Conservation (phyloP, 2,113 vertebrate species). For the Chitala chitala region DNA sequence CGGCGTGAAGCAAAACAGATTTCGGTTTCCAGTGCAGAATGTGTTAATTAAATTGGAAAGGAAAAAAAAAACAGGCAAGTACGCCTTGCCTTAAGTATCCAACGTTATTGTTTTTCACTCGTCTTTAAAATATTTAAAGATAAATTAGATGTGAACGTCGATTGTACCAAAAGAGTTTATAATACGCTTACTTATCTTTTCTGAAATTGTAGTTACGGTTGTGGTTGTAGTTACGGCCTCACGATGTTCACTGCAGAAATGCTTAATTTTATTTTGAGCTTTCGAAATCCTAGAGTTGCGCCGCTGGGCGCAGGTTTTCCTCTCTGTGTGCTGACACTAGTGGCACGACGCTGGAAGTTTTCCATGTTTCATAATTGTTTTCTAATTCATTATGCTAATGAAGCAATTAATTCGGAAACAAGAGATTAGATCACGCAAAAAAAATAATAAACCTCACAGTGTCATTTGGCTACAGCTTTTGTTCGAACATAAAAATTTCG, state of each 20-base stretch:
- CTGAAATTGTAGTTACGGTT: conserved; percentile 49
- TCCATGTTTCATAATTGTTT: conserved; percentile 75
- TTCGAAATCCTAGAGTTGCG: conserved; percentile 45
- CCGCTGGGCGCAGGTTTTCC: conserved; percentile 27
- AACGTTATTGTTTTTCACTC: no score
- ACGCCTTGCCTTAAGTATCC: no score
- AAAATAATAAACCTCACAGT: conserved; percentile 59
- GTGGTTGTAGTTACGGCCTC: conserved; percentile 53
- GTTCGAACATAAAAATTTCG: background rate
- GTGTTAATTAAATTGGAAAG: no score
- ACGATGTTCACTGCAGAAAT: conserved; percentile 46
- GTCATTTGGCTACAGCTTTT: conserved; percentile 28
- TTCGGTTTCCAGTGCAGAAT: no score
- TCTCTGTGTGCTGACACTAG: conserved; percentile 24
- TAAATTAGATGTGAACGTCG: no score
- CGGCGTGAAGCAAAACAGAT: no score
- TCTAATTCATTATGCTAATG: conserved; percentile 77
- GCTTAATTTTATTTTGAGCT: conserved; percentile 42
- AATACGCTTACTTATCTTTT: no score
- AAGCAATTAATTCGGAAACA: conserved; percentile 72
- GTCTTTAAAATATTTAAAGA: no score
- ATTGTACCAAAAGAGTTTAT: no score
- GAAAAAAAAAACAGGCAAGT: conserved; percentile 24
- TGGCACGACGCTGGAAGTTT: conserved; percentile 60
- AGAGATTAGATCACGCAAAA: conserved; percentile 67